A percentile compares a stretch with the other conserved stretches of the same genome.
Conservation (phyloP, 30 jellyfish, hydroid and myxozoan species). For the Pelagia noctiluca region DNA sequence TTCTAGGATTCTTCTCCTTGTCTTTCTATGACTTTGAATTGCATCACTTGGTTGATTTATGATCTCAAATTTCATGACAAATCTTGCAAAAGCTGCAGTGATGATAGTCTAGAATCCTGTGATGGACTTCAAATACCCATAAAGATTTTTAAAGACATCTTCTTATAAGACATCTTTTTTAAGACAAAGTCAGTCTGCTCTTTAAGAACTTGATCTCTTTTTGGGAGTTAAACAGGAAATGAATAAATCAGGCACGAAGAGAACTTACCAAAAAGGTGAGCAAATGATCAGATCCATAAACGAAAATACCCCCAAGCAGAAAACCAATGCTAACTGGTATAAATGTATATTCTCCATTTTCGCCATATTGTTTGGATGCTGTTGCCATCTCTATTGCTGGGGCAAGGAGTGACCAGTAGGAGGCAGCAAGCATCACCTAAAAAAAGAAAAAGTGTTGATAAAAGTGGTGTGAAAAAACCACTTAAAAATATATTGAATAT, state of each 20-base stretch:
- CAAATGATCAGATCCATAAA: constrained; percentile 81
- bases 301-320: constrained; percentile 90
- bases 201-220: too few relatives aligned
- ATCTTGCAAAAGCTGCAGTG: too few relatives aligned
- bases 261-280: constrained; percentile 80
- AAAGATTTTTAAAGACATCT: too few relatives aligned
- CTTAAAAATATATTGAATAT: neutral
- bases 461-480: neutral
- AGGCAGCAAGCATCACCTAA: constrained; percentile 99
- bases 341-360: constrained; percentile 86
- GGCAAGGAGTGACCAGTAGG: constrained; percentile 95
- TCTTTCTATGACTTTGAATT: too few relatives aligned
- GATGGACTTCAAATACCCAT: too few relatives aligned
- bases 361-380: constrained; percentile 82
- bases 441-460: neutral
- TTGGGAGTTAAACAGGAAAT: too few relatives aligned
- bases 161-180: too few relatives aligned
- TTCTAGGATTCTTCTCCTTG: too few relatives aligned
- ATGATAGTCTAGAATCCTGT: too few relatives aligned
- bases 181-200: too few relatives aligned
- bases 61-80: too few relatives aligned
- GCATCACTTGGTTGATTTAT: too few relatives aligned
- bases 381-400: constrained; percentile 98
- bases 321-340: constrained; percentile 92
- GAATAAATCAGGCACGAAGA: neutral